phyloP scores from a whole-genome alignment of 2,888 invertebrate species.

The Cacoxenus indagator region DNA sequence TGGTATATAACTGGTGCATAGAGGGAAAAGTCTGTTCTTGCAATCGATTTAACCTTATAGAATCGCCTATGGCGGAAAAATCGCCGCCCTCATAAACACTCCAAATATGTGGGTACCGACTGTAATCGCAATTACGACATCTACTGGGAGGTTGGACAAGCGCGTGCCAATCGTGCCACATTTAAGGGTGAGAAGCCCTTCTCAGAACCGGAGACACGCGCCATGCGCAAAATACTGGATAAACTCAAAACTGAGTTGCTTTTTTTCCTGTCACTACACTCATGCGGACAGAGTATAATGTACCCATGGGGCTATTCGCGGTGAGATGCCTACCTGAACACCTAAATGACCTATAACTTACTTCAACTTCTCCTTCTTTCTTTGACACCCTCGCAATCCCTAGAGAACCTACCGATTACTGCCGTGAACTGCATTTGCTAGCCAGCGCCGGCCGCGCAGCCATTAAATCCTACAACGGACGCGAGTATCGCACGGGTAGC shows the following conservation, averaged over 20 bases:
- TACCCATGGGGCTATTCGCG: conserved; percentile 69
- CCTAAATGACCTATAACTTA: background rate
- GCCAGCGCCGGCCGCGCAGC: conserved; percentile 66
- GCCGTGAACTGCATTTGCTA: conserved; percentile 59
- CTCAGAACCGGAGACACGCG: conserved; percentile 68
- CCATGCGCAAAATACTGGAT: conserved; percentile 61
- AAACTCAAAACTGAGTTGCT: conserved; percentile 59
- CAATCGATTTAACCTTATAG: conserved; percentile 68
- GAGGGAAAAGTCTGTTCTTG: background rate
- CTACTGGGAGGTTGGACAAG: conserved; percentile 72
- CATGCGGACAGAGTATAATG: conserved; percentile 69
- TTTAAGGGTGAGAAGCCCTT: conserved; percentile 68
- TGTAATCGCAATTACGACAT: conserved; percentile 79
- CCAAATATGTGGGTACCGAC: conserved; percentile 75
- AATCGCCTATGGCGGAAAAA: conserved; percentile 76
- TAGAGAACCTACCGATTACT: conserved; percentile 59
- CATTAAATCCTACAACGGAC: conserved; percentile 64
- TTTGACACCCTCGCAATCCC: background rate
- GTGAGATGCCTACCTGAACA: conserved; percentile 40
- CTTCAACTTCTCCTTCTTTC: background rate
- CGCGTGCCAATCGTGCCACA: conserved; percentile 56
- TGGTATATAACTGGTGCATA: background rate
- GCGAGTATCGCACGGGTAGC: conserved; percentile 67
- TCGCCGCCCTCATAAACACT: conserved; percentile 67
- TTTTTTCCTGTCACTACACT: conserved; percentile 68